Evolutionary conservation across 1,140 invertebrate genomes (phyloP), one percentile per base, ranked within the genome.

Genomic region (Portunus trituberculatus): DNA sequence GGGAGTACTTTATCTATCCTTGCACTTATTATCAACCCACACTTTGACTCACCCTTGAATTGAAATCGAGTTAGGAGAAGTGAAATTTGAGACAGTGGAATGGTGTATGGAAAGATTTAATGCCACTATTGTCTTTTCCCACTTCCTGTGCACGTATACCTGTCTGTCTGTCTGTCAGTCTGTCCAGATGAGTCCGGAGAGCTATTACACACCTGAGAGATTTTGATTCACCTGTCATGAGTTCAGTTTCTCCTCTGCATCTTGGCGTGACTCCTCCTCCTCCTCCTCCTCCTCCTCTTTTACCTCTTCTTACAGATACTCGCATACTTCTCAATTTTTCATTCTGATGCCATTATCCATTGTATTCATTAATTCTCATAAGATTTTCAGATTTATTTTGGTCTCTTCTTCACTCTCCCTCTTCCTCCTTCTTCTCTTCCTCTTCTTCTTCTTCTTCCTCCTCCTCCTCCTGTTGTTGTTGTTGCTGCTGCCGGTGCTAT

Each of bases 141-240:
- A 76, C 67, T 76, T 25, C 67, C 67, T n/a, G 39, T n/a, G 67
- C 52, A 10, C 20, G 67, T 76, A 25, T 76, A n/a, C 67, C 20
- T 76, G 67, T 76, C 6, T 76, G 67, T n/a, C 20, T n/a, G 67
- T 39, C 39, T 39, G 6, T 39, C 39, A 2, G 39, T 39, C 39
- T 39, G 52, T 10, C 16, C 52, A 59, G 52, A 10, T 76, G 67
- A n/a, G n/a, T n/a, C 67, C 20, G 12, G 20, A 76, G 67, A 76
- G 67, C 67, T 76, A 76, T 76, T 76, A 76, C 67, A 76, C 67
- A 76, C 67, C 20, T n/a, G 67, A 76, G 67, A 76, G 67, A n/a
- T 76, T 76, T n/a, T n/a, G 67, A 76, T 76, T 76, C 67, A n/a
- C 67, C 67, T 76, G 67, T 76, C 67, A 76, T 25, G 67, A 2